Evolutionary conservation across 1,140 invertebrate genomes (phyloP), one percentile per base, ranked within the genome.

Genomic region (Heterodera carotae): DNA sequence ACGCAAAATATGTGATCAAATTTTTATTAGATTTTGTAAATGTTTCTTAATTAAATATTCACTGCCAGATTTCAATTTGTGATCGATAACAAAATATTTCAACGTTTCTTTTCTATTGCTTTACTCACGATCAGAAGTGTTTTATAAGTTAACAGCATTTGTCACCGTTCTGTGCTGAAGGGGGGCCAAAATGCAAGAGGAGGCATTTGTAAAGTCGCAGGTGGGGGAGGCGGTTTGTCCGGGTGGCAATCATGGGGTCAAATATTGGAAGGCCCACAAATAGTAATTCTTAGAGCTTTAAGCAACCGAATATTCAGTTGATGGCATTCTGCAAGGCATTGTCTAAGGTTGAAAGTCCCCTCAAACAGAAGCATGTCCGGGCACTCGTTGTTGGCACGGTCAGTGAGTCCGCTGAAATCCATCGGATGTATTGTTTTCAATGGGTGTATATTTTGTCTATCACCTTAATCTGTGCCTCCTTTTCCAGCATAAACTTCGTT

Each of bases 341-440:
- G 15, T 86, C 80, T 56, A 87, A 87, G 39, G 77, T 77, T 22
- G 85, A 87, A 68, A 82, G 84, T 18, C 86, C 85, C n/a, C 62
- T 87, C 62, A 87, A 87, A 68, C 85, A 88, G 67, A 87, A 87
- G 59, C 85, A 87, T 77, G 85, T 85, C 27, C 43, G 85, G 62
- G 79, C 82, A 12, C 70, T 87, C 7, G 87, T 87, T 39, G 81
- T 87, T 25, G 85, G 86, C 43, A 88, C 85, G 27, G 72, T 74
- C 48, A 56, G 48, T 72, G 25, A 71, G 27, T 43, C 39, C 1
- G 15, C 39, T 6, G 39, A 39, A 39, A 6, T 39, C 12, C 1
- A 12, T 2, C 7, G 2, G 15, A 43, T 22, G 8, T 22, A 22
- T 56, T 56, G n/a, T n/a, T n/a, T n/a, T n/a, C n/a, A n/a, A n/a